Conservation (phyloP, 2,888 invertebrate genomes). For the Amphipyra berbera region DNA sequence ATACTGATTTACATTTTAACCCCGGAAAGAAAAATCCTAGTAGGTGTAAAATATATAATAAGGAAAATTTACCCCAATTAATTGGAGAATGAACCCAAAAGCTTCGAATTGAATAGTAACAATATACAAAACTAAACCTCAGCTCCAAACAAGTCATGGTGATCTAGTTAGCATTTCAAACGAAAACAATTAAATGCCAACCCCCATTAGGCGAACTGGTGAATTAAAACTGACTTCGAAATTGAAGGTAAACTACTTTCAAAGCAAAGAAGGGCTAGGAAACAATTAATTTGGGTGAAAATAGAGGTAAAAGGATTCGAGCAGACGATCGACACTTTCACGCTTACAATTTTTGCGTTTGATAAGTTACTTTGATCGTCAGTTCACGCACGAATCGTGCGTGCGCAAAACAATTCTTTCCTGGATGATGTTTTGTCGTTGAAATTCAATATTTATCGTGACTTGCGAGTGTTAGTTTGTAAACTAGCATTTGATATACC, state of each 20-base stretch:
- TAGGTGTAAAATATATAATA: too few species aligned
- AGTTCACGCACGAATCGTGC: neutral
- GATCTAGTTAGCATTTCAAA: constrained; percentile 41
- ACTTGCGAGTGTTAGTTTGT: too few species aligned
- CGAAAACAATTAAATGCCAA: constrained; percentile 41
- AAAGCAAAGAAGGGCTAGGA: constrained; percentile 34
- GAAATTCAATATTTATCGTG: too few species aligned
- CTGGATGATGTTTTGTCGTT: too few species aligned
- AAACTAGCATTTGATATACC: too few species aligned
- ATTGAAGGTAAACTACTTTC: constrained; percentile 40
- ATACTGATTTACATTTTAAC: too few species aligned
- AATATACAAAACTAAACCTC: constrained; percentile 12
- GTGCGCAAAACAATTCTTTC: neutral
- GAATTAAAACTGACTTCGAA: constrained; percentile 42
- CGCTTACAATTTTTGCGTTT: neutral
- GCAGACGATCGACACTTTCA: constrained; percentile 3
- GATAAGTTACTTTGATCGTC: neutral
- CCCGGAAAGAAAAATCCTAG: neutral
- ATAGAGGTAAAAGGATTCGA: constrained; percentile 5
- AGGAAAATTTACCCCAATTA: constrained; percentile 15
- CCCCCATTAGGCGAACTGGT: constrained; percentile 29
- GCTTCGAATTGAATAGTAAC: constrained; percentile 6
- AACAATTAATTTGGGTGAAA: constrained; percentile 33
- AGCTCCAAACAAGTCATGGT: constrained; percentile 6
- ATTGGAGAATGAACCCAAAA: constrained; percentile 7